phyloP scores from a whole-genome alignment of 1,140 invertebrate species.

The Medauroidea extradentata region DNA sequence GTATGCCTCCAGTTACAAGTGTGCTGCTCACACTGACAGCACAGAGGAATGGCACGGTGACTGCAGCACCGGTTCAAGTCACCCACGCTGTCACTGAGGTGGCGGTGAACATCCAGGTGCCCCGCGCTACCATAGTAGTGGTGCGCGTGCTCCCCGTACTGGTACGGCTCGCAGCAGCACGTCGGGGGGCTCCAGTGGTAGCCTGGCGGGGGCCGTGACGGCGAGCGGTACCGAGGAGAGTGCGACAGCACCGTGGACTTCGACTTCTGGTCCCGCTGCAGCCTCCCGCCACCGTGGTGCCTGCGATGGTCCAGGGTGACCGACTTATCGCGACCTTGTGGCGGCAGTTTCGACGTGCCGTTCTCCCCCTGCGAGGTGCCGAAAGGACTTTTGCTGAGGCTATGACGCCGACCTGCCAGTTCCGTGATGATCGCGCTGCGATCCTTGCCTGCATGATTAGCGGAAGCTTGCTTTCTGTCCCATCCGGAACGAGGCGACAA shows the following conservation, averaged over 20 bases:
- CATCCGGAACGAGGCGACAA: no score
- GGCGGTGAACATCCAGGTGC: background rate
- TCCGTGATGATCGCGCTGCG: no score
- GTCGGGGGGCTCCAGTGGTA: background rate
- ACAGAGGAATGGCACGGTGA: background rate
- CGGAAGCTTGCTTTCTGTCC: no score
- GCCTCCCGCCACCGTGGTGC: background rate
- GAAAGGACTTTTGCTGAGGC: no score
- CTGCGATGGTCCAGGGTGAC: background rate
- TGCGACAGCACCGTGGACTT: slow-evolving; percentile 1
- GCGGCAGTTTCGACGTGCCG: no score
- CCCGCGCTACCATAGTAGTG: slow-evolving; percentile 7
- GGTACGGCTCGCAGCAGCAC: background rate
- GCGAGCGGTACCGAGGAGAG: slow-evolving; percentile 3
- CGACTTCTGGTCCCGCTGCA: slow-evolving; percentile 1
- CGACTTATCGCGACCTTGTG: background rate
- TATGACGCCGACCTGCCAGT: no score
- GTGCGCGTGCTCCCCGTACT: background rate
- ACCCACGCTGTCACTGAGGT: background rate
- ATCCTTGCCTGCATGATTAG: no score
- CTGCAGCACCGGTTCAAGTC: background rate
- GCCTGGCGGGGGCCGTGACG: background rate
- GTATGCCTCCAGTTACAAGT: background rate
- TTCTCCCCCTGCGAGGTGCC: no score
- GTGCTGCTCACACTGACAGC: slow-evolving; percentile 5